phyloP scores from a whole-genome alignment of 2,797 vertebrate genomes.

The Intellagama lesueurii region DNA sequence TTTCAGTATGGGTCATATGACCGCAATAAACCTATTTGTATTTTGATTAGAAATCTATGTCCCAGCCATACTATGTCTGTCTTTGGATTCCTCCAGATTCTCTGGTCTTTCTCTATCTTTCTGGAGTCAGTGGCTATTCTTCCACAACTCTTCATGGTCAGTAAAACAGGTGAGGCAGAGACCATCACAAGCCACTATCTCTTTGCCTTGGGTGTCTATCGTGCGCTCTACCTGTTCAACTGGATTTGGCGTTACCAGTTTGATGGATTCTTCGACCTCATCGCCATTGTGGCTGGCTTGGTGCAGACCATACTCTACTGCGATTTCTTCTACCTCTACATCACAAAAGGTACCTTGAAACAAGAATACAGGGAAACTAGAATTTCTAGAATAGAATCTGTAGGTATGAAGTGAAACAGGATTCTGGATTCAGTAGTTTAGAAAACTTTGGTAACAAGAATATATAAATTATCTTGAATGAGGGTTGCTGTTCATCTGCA shows the following conservation, averaged over 20 bases:
- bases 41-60: slow-evolving; percentile 4
- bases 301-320: slow-evolving; percentile 80
- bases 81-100: slow-evolving; percentile 62
- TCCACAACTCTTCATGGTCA: slow-evolving; percentile 80
- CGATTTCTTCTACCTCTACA: slow-evolving; percentile 81
- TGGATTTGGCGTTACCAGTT: slow-evolving; percentile 80
- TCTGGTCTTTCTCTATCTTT: slow-evolving; percentile 89
- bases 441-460: not conserved
- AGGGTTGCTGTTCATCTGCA: not conserved
- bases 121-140: slow-evolving; percentile 91
- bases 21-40: no score
- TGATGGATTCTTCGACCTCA: slow-evolving; percentile 79
- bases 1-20: no score
- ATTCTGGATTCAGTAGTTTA: not conserved
- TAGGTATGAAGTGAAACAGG: not conserved
- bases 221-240: slow-evolving; percentile 77
- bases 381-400: not conserved
- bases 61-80: not conserved
- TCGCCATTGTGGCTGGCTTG: slow-evolving; percentile 77
- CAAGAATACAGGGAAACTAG: not conserved
- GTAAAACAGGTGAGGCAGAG: slow-evolving; percentile 78
- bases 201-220: slow-evolving; percentile 78
- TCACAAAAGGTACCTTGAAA: slow-evolving; percentile 75
- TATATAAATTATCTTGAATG: not conserved
- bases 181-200: slow-evolving; percentile 81